Base-by-base conservation (phyloP, 2,113 vertebrate genomes). In the Aspiorhynchus laticeps region DNA sequence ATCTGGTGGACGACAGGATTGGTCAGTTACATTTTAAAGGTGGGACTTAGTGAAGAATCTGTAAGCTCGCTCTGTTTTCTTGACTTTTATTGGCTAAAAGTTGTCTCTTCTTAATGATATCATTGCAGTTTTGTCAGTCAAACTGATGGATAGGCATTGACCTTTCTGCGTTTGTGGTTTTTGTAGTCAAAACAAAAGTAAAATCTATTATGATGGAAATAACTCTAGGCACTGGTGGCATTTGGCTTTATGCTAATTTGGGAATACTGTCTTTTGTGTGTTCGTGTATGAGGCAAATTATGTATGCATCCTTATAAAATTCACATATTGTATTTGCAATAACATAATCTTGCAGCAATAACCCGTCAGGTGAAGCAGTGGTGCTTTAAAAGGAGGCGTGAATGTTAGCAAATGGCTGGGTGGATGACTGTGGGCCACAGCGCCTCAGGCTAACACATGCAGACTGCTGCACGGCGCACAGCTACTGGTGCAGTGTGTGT, bases 381-480 rank as follows among this genome's bases (percentile, higher is more conserved):
- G 28, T 59, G 73, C 21, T 26, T 43, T 46, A 85, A 48, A 85
- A 85, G 36, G 74, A 51, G 75, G 84, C 28, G 56, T 79, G 75
- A 69, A 79, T 51, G 61, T 38, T 48, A 79, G 77, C 28, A 69
- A 86, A 79, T 26, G 26, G 73, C 33, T 12, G 3, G 15, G 26
- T 85, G 74, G 79, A 83, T 56, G 48, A 86, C 33, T 51, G 61
- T 61, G 79, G 59, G 61, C 33, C 61, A 38, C 84, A 83, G 84
- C 19, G 36, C 59, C 51, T 86, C 36, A 65, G 77, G 41, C 83
- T 76, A 61, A 48, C 79, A 77, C 85, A 83, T 28, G 31, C 56
- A 80, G 46, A 43, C 48, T 86, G 41, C 53, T 73, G 26, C 43
- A 43, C 69, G 10, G 21, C 24, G 19, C 43, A 43, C 67, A 24